phyloP scores from a whole-genome alignment of 2,797 vertebrate genomes.

The Sebastes taczanowskii region DNA sequence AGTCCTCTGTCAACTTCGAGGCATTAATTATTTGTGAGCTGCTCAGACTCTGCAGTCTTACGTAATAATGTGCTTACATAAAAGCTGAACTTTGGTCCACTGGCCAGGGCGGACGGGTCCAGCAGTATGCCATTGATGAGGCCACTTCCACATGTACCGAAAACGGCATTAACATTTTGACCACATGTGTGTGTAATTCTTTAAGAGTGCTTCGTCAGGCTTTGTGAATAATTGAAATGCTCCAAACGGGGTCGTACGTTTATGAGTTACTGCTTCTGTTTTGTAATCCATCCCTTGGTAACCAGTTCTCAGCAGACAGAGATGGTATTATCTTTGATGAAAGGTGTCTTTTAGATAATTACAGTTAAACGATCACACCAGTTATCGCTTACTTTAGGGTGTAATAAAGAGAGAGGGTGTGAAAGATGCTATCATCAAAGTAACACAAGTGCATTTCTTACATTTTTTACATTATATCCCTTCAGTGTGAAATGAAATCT shows the following conservation, averaged over 20 bases:
- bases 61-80: slow-evolving; percentile 85
- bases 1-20: slow-evolving; percentile 72
- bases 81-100: slow-evolving; percentile 86
- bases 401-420: not conserved
- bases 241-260: slow-evolving; percentile 5
- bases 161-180: slow-evolving; percentile 55
- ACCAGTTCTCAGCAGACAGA: slow-evolving; percentile 1
- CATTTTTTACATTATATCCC: not conserved
- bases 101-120: slow-evolving; percentile 74
- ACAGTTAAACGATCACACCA: not conserved
- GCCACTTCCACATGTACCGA: slow-evolving; percentile 60
- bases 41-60: slow-evolving; percentile 84
- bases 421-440: not conserved
- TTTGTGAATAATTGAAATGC: slow-evolving; percentile 62
- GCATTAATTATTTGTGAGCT: slow-evolving; percentile 87
- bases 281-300: not conserved
- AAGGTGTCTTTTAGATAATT: not conserved
- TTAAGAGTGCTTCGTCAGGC: slow-evolving; percentile 24
- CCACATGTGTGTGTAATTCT: slow-evolving; percentile 53
- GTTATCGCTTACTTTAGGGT: not conserved
- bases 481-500: not conserved
- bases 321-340: not conserved
- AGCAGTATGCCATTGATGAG: slow-evolving; percentile 73
- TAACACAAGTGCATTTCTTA: not conserved
- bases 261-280: slow-evolving; percentile 21